Conservation (phyloP, 2,888 invertebrate genomes). For the Himalopsyche tibetana region DNA sequence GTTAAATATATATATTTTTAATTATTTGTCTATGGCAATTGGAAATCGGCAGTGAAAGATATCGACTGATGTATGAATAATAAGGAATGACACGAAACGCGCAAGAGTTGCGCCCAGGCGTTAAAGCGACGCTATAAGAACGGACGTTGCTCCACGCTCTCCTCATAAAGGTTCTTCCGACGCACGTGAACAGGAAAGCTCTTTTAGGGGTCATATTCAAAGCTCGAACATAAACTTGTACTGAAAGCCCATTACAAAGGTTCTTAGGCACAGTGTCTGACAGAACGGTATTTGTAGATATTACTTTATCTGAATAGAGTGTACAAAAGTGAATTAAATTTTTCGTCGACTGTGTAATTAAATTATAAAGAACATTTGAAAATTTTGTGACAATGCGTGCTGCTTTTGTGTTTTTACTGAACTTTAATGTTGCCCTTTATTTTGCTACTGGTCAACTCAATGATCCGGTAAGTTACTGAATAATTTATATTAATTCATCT, state of each 20-base stretch:
- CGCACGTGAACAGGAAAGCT: constrained; percentile 48
- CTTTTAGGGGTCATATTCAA: background rate
- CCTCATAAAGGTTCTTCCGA: constrained; percentile 60
- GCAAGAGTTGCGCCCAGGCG: constrained; percentile 57
- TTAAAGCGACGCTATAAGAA: constrained; percentile 58
- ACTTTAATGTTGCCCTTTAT: constrained; percentile 63
- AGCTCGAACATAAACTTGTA: constrained; percentile 11
- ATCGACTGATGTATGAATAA: background rate
- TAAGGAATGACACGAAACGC: constrained; percentile 54
- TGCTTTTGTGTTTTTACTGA: constrained; percentile 60
- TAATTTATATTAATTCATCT: background rate
- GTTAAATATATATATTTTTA: background rate
- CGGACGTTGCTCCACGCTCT: constrained; percentile 67
- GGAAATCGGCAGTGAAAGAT: background rate
- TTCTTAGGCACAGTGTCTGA: constrained; percentile 28
- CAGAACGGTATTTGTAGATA: constrained; percentile 41
- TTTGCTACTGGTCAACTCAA: constrained; percentile 59
- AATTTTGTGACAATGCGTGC: constrained; percentile 60
- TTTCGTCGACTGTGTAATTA: constrained; percentile 35
- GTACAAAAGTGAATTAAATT: background rate
- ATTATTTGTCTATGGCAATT: too few species aligned
- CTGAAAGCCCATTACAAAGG: constrained; percentile 44
- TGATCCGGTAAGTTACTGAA: constrained; percentile 60
- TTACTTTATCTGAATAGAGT: background rate
- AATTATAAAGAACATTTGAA: background rate